A percentile compares a stretch with the other conserved stretches of the same genome.
These are phyloP conservation scores for Petroica traversi DNA, from an alignment of 2,113 vertebrate species.

Conservation along the genomic window DNA sequence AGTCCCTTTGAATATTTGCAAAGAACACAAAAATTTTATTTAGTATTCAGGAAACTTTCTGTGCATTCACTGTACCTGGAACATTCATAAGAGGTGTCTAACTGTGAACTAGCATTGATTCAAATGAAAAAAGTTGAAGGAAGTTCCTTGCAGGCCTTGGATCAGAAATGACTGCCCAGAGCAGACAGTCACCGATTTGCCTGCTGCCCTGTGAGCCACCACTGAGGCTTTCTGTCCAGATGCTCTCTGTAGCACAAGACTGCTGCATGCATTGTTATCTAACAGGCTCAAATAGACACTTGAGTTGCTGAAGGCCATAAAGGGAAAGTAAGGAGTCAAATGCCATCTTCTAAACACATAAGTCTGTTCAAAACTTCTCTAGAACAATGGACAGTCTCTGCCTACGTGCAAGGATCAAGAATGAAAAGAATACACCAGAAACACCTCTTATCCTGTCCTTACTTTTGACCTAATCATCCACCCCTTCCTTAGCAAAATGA, in stretches of 20 bases:
- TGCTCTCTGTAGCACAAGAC: background rate
- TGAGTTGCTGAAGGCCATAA: background rate
- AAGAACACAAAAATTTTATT: background rate
- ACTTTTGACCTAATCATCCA: background rate
- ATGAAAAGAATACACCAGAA: background rate
- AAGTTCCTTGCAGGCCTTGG: background rate
- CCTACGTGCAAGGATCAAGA: background rate
- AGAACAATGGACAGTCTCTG: background rate
- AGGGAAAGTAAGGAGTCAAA: background rate
- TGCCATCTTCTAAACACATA: background rate
- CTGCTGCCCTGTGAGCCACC: background rate
- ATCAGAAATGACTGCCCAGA: background rate
- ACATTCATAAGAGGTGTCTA: background rate
- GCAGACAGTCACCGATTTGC: background rate
- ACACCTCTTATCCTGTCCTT: background rate
- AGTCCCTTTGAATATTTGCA: background rate
- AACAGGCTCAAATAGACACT: background rate
- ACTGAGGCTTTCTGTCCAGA: background rate
- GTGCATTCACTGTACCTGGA: background rate
- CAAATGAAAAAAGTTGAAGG: background rate
- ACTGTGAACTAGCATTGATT: background rate
- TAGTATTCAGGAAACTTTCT: background rate
- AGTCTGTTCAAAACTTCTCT: background rate
- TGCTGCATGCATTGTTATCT: background rate
- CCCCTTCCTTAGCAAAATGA: background rate